Percentiles rank a stretch among this genome's conserved stretches.
Evolutionary conservation across 2,113 vertebrate species (phyloP).

Genomic region (Phaetusa simplex): DNA sequence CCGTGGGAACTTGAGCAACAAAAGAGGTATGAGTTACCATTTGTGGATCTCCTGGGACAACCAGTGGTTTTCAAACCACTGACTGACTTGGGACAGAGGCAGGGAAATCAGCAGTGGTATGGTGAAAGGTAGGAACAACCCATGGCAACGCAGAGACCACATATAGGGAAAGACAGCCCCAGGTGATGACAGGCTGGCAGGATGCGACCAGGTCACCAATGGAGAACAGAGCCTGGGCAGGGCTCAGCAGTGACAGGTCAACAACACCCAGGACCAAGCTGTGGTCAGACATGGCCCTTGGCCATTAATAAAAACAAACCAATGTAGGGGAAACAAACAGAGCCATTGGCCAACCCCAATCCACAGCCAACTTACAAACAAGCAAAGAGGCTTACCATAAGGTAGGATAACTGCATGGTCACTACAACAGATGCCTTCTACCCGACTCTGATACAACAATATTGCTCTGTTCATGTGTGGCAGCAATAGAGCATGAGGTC

Average conservation of each 20-base stretch:
- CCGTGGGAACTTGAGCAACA: neutral
- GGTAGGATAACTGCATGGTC: neutral
- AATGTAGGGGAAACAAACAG: neutral
- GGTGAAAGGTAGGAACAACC: neutral
- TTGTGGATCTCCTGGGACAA: neutral
- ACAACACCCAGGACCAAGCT: neutral
- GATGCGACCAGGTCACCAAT: neutral
- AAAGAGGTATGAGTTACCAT: neutral
- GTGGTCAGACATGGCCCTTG: neutral
- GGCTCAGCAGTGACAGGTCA: neutral
- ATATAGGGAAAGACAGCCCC: neutral
- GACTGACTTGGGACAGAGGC: neutral
- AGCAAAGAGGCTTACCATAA: neutral
- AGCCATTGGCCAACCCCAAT: neutral
- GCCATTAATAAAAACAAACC: neutral
- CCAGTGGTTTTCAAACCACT: neutral
- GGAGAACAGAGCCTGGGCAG: neutral
- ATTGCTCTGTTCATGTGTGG: neutral
- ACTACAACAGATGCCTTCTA: neutral
- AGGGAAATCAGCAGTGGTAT: neutral
- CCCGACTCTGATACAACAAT: neutral
- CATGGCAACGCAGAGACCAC: neutral
- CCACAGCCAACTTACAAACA: neutral
- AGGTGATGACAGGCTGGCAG: neutral
- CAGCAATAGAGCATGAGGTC: neutral